These are phyloP conservation scores for Caranx ignobilis DNA, from an alignment of 2,113 vertebrate genomes.

Conservation along the genomic window DNA sequence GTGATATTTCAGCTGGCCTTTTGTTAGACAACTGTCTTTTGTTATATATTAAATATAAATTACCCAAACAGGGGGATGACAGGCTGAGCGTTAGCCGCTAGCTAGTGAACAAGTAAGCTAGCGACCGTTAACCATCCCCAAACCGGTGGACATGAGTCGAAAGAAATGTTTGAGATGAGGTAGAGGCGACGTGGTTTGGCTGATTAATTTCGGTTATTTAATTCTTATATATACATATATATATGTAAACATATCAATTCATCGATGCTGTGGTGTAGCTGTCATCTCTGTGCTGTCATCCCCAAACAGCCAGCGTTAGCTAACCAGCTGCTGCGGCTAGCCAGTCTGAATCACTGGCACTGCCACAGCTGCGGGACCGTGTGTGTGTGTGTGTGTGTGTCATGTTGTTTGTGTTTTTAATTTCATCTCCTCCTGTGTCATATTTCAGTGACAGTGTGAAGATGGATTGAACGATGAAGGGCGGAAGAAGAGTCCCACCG, in stretches of 20 bases:
- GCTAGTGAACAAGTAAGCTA: slow-evolving; percentile 36
- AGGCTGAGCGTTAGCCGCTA: slow-evolving; percentile 51
- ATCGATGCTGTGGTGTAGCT: not conserved
- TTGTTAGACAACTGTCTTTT: not conserved
- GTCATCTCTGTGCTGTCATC: slow-evolving; percentile 51
- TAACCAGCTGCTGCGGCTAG: slow-evolving; percentile 37
- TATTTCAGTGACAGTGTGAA: slow-evolving; percentile 53
- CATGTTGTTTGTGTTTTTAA: slow-evolving; percentile 35
- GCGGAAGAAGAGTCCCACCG: slow-evolving; percentile 50
- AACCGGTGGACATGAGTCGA: not conserved
- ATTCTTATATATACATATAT: not conserved
- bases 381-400: not conserved
- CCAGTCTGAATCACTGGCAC: slow-evolving; percentile 20
- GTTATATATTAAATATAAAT: not conserved
- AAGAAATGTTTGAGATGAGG: not conserved
- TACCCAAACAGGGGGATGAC: not conserved
- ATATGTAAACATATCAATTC: not conserved
- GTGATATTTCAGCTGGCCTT: not conserved
- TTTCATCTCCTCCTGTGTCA: slow-evolving; percentile 19
- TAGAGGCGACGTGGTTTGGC: not conserved
- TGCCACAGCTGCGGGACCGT: not conserved
- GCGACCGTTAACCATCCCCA: slow-evolving; percentile 10
- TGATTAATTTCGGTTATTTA: not conserved
- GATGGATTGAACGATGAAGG: slow-evolving; percentile 74
- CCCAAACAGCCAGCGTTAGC: slow-evolving; percentile 35